Base-by-base conservation (phyloP, 2,113 vertebrate species). In the Ia io region DNA sequence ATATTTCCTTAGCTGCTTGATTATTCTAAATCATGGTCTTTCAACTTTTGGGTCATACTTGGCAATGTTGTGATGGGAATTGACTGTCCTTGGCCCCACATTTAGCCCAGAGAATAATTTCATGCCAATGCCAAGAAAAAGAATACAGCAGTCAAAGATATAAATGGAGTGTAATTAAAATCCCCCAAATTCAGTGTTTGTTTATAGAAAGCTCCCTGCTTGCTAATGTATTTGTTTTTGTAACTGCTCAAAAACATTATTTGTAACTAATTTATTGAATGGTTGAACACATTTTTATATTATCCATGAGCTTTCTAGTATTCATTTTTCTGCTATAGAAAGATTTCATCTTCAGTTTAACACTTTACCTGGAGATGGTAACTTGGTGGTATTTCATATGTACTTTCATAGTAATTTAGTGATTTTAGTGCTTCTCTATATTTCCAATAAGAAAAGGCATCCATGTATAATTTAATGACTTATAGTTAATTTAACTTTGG, bases 291-390 rank as follows among this genome's bases (percentile, higher is more conserved):
- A 35, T 93, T 93, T 83, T 92, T 85, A 51, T 80, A 32, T 82
- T 93, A 77, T 82, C 95, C 53, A 84, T 88, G 32, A 92, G 6
- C 42, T 85, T 93, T 80, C 40, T 84, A 92, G 84, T 47, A 90
- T 80, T 63, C 20, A 44, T 47, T 93, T 93, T 83, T 93, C 76
- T 91, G 2, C 23, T 84, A 10, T 22, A 69, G 32, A 85, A 94
- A 94, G 0, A 85, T 32, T 78, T 93, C 37, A 79, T 79, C 25
- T 51, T 89, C 90, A 82, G 2, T 61, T 80, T 85, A 90, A 80
- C 18, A 88, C 71, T 90, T 82, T 73, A 91, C 49, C 77, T 90
- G 30, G 61, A 73, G 25, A 49, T 78, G 37, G 37, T 9, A 94
- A 96, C 12, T 95, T 37, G 73, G 5, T 56, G 6, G 20, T 69